These are phyloP conservation scores for Ruditapes philippinarum DNA, from an alignment of 1,140 invertebrate species.

Conservation along the genomic window DNA sequence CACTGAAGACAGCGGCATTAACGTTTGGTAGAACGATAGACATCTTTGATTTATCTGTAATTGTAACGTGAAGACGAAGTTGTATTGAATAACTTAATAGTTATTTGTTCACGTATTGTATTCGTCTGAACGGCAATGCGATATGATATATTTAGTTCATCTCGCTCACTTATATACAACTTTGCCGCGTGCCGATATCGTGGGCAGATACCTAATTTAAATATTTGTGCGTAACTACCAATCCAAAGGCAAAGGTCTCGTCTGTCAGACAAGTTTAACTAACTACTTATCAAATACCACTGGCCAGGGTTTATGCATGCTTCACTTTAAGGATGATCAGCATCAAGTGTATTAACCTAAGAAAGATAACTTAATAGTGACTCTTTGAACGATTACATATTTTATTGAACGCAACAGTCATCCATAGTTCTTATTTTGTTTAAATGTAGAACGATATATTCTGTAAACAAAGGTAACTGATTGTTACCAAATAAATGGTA, in stretches of 20 bases:
- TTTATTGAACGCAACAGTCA: too few species aligned
- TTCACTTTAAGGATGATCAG: too few species aligned
- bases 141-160: not conserved
- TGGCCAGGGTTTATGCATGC: too few species aligned
- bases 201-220: conserved; percentile 26
- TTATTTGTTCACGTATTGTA: not conserved
- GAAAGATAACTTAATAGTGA: too few species aligned
- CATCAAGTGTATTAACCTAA: too few species aligned
- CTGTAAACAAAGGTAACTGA: too few species aligned
- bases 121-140: not conserved
- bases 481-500: too few species aligned
- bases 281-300: too few species aligned
- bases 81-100: not conserved
- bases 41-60: conserved; percentile 27
- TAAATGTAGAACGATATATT: too few species aligned
- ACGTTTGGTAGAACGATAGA: conserved; percentile 42
- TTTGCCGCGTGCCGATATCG: conserved; percentile 30
- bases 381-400: too few species aligned
- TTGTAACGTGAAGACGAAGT: not conserved
- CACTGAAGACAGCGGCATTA: conserved; percentile 15
- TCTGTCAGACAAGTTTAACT: too few species aligned
- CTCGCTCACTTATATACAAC: conserved; percentile 27
- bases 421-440: too few species aligned
- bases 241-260: not conserved
- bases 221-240: conserved; percentile 20